Evolutionary conservation across 2,888 invertebrate genomes (phyloP).

Genomic region (Creontiades dilutus): DNA sequence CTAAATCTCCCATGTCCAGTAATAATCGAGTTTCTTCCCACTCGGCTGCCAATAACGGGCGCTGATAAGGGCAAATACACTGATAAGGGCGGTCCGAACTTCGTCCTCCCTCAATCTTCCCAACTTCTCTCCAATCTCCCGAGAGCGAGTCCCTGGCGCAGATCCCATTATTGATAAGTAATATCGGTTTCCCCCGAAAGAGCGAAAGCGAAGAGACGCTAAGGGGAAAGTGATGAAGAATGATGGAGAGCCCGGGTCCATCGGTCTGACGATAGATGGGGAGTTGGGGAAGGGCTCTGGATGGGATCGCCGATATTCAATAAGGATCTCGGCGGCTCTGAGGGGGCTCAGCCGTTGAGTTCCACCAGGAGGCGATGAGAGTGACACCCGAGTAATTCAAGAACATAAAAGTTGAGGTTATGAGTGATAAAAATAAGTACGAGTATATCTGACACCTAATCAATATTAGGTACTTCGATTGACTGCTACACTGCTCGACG

Average conservation of each 20-base stretch:
- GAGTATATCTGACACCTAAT: not conserved
- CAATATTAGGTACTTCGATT: too few relatives aligned
- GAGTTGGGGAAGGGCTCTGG: not conserved
- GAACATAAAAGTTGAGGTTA: not conserved
- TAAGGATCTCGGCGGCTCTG: slow-evolving; percentile 7
- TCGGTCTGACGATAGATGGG: not conserved
- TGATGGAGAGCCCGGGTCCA: slow-evolving; percentile 19
- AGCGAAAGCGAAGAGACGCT: slow-evolving; percentile 3
- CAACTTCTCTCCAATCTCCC: slow-evolving; percentile 4
- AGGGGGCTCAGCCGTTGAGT: not conserved
- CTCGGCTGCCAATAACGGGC: slow-evolving; percentile 9
- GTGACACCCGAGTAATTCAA: too few relatives aligned
- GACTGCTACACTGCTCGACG: too few relatives aligned
- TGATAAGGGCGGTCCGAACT: slow-evolving; percentile 26
- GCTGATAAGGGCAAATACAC: not conserved
- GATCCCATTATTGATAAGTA: slow-evolving; percentile 42
- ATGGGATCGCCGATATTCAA: slow-evolving; percentile 10
- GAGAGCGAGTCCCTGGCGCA: slow-evolving; percentile 19
- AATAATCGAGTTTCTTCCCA: not conserved
- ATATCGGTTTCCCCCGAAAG: slow-evolving; percentile 31
- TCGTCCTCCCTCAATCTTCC: slow-evolving; percentile 12
- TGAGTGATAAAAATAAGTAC: not conserved
- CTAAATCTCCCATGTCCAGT: not conserved
- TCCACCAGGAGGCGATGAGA: not conserved
- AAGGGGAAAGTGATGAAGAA: slow-evolving; percentile 42